Conservation (phyloP, 2,113 vertebrate species). For the Boleophthalmus pectinirostris region DNA sequence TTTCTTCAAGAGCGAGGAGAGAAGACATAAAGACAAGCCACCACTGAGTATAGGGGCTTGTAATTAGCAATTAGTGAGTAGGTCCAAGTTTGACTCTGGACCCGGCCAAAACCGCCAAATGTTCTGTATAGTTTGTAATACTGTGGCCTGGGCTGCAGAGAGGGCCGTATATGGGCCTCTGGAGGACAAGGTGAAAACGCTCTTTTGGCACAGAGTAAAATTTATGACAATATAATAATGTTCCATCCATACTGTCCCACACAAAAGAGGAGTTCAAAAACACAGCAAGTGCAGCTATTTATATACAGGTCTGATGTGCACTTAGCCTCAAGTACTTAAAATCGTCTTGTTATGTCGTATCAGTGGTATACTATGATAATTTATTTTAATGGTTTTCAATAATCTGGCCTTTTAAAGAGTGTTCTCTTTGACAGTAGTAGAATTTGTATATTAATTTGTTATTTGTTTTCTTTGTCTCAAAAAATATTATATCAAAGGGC, state of each 20-base stretch:
- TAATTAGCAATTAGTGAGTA: slow-evolving; percentile 83
- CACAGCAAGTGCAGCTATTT: slow-evolving; percentile 60
- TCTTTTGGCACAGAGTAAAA: slow-evolving; percentile 54
- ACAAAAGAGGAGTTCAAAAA: slow-evolving; percentile 59
- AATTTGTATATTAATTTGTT: not conserved
- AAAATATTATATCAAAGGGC: too few relatives aligned
- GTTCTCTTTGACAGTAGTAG: not conserved
- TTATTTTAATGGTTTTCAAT: not conserved
- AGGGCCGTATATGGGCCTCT: slow-evolving; percentile 52
- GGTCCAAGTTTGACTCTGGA: slow-evolving; percentile 78
- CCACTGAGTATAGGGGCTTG: slow-evolving; percentile 76
- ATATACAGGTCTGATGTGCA: slow-evolving; percentile 13
- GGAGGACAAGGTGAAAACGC: slow-evolving; percentile 60
- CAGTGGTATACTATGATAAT: not conserved
- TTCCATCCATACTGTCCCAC: slow-evolving; percentile 23
- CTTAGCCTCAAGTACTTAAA: not conserved
- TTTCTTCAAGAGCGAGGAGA: slow-evolving; percentile 65
- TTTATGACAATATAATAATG: slow-evolving; percentile 74
- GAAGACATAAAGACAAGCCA: slow-evolving; percentile 79
- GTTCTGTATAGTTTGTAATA: slow-evolving; percentile 79
- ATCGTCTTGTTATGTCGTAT: not conserved
- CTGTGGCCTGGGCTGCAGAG: slow-evolving; percentile 67
- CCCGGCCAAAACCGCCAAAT: slow-evolving; percentile 81
- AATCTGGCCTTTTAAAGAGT: not conserved
- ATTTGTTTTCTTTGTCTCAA: not conserved